Evolutionary conservation across 35 echinoderm and acorn worm species (phyloP).

Genomic region (Diadema setosum): DNA sequence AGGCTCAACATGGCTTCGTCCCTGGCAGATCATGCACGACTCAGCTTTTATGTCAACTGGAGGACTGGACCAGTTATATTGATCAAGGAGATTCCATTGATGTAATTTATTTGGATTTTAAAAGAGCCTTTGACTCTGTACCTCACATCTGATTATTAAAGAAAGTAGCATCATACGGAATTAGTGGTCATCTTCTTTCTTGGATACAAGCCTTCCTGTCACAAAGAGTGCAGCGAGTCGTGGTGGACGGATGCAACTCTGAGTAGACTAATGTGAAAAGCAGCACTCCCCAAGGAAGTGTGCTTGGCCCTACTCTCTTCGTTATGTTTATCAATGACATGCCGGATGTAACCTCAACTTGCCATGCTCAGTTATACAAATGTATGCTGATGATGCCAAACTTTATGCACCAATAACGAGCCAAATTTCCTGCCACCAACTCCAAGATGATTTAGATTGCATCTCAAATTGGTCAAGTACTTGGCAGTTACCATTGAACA

Average conservation of each 20-base stretch:
- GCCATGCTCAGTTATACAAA: background rate
- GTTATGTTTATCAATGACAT: constrained; percentile 8
- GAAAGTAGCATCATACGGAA: background rate
- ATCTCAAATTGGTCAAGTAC: background rate
- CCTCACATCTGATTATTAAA: background rate
- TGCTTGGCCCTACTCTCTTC: constrained; percentile 5
- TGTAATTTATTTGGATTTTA: constrained; percentile 51
- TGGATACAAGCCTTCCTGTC: constrained; percentile 4
- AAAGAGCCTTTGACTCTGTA: constrained; percentile 49
- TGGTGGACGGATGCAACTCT: background rate
- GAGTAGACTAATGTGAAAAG: background rate
- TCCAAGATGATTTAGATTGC: background rate
- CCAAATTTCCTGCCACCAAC: background rate
- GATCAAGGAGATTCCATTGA: constrained; percentile 24
- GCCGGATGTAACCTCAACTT: background rate
- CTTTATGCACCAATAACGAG: background rate
- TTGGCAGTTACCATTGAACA: background rate
- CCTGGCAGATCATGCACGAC: background rate
- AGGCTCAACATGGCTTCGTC: background rate
- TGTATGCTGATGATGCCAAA: constrained; percentile 6
- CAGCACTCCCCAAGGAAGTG: constrained; percentile 20
- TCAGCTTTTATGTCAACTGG: background rate
- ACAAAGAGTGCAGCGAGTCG: background rate
- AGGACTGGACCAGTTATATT: background rate
- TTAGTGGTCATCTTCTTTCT: background rate